A percentile compares a stretch with the other conserved stretches of the same genome.
Evolutionary conservation across 2,888 invertebrate genomes (phyloP).

Genomic region (Melanostoma mellinum): DNA sequence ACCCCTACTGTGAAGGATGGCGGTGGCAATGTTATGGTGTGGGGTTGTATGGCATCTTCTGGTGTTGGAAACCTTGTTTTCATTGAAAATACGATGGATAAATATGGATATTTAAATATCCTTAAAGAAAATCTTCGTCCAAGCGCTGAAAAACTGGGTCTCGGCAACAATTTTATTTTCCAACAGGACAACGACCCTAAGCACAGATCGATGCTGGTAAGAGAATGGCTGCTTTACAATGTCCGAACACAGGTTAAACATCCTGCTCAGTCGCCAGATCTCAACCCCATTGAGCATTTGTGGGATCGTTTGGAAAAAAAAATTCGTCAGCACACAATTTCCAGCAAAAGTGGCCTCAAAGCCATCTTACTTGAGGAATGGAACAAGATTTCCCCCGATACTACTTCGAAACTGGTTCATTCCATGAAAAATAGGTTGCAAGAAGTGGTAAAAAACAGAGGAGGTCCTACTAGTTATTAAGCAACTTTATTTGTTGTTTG

Average conservation of each 20-base stretch:
- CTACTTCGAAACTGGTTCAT: no score
- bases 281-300: no score
- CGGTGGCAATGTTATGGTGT: background rate
- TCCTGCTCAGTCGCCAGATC: no score
- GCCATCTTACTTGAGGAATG: no score
- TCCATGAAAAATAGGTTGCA: no score
- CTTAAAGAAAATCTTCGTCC: background rate
- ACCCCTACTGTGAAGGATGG: background rate
- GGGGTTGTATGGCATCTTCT: background rate
- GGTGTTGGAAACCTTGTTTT: background rate
- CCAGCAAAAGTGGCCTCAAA: no score
- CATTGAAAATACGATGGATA: background rate
- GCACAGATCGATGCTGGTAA: slow-evolving; percentile 34
- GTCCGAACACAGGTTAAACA: background rate
- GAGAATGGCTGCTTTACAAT: slow-evolving; percentile 50
- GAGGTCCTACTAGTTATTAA: no score
- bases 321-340: no score
- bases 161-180: slow-evolving; percentile 3
- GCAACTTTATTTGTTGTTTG: no score
- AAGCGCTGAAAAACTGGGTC: background rate
- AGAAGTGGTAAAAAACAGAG: no score
- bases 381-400: no score
- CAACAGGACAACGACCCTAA: slow-evolving; percentile 24
- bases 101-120: background rate
- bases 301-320: no score